Evolutionary conservation across 2,888 invertebrate genomes (phyloP).

Genomic region (Polydrusus cervinus): DNA sequence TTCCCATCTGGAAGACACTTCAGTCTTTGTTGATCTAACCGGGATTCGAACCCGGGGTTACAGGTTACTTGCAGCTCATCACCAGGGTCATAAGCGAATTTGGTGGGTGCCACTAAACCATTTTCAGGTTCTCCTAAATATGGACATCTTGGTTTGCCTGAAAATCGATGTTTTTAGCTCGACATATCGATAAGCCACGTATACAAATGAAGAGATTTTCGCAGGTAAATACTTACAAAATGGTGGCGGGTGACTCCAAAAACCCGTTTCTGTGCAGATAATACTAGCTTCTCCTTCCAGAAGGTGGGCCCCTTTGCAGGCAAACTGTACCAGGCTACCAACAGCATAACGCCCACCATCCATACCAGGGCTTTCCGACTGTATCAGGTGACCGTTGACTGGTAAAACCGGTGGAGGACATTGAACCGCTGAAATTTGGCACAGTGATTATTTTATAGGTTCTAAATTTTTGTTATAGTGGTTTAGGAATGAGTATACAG

Average conservation of each 20-base stretch:
- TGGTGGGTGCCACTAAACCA: slow-evolving; percentile 80
- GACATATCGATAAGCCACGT: neutral
- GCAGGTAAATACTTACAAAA: slow-evolving; percentile 76
- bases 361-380: slow-evolving; percentile 72
- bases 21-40: slow-evolving; percentile 71
- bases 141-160: slow-evolving; percentile 83
- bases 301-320: slow-evolving; percentile 80
- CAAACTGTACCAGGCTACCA: slow-evolving; percentile 86
- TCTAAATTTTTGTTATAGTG: too few relatives aligned
- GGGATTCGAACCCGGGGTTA: slow-evolving; percentile 77
- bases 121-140: slow-evolving; percentile 83
- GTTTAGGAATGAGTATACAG: too few relatives aligned
- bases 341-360: slow-evolving; percentile 81
- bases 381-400: slow-evolving; percentile 79
- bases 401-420: slow-evolving; percentile 86
- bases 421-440: slow-evolving; percentile 79
- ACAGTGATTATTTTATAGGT: too few relatives aligned
- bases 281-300: slow-evolving; percentile 86
- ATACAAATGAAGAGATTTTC: too few relatives aligned
- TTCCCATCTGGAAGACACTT: slow-evolving; percentile 79
- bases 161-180: slow-evolving; percentile 33
- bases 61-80: slow-evolving; percentile 82
- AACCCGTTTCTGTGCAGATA: slow-evolving; percentile 90
- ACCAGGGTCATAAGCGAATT: slow-evolving; percentile 84
- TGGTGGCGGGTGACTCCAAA: slow-evolving; percentile 91